Evolutionary conservation across 1,140 invertebrate species (phyloP), one percentile per base, ranked within the genome.

Genomic region (Nephila pilipes): DNA sequence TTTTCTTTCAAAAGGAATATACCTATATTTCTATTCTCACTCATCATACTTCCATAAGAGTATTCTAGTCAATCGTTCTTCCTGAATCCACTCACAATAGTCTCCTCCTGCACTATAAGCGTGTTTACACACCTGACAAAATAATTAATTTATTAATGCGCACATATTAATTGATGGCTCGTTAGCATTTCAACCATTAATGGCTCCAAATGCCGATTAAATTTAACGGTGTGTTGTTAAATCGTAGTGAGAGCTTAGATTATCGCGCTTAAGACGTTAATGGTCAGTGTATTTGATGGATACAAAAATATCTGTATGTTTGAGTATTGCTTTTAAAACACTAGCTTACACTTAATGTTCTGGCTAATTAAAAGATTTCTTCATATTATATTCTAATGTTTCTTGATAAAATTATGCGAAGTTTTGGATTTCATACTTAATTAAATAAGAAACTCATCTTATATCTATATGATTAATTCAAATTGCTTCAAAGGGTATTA

Each of bases 71-170:
- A 46, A 46, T 46, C 46, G 46, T 46, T 46, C 46, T 46, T 46
- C 46, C 46, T 46, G 46, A 46, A 46, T 46, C 46, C 46, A 46
- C 46, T 4, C 16, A 20, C 58, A 4, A 32, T 36, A 18, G 29
- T 36, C 69, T 75, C 16, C 32, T 75, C 18, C n/a, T 18, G 3
- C 29, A 5, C 55, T 58, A 36, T 58, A 85, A 36, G 60, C 55
- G 18, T 18, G 29, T 57, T 32, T 58, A 29, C 29, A 36, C 58
- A 57, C 54, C 25, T 55, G 12, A 58, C 55, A 32, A 25, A 85
- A 85, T 85, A 60, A 85, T 85, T 60, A 85, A 60, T 58, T 85
- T 55, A 58, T 85, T 85, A 85, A 85, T 57, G 29, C 25, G 29
- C 14, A 85, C 10, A 25, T 85, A 85, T 85, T 85, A 85, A 85